phyloP scores from a whole-genome alignment of 2,113 vertebrate species.

The Zonotrichia leucophrys region DNA sequence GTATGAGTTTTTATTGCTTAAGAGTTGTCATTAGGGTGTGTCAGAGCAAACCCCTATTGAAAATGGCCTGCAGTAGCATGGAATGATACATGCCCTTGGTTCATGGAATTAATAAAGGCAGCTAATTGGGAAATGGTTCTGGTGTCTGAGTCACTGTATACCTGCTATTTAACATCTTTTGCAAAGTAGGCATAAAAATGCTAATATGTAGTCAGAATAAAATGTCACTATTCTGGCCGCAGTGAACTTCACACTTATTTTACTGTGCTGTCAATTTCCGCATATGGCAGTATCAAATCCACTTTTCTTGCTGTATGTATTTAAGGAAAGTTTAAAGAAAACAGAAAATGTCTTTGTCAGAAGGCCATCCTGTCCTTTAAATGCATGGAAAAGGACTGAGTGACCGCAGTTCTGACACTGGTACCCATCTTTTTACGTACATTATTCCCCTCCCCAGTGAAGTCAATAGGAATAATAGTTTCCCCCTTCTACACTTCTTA shows the following conservation, averaged over 20 bases:
- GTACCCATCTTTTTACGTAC: background rate
- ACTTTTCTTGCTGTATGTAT: background rate
- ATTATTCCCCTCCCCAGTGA: background rate
- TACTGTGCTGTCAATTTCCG: background rate
- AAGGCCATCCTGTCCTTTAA: background rate
- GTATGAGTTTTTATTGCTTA: background rate
- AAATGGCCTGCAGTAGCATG: background rate
- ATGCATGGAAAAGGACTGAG: background rate
- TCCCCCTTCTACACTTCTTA: background rate
- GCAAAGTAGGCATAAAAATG: slow-evolving; percentile 27
- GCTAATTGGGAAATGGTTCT: background rate
- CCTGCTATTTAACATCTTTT: background rate
- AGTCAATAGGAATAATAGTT: background rate
- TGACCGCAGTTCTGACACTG: background rate
- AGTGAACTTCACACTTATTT: background rate
- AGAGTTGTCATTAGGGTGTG: background rate
- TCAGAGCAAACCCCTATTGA: background rate
- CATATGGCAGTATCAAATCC: background rate
- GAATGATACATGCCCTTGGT: background rate
- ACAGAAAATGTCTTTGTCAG: background rate
- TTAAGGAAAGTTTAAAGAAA: background rate
- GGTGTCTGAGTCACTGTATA: background rate
- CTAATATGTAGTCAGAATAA: background rate
- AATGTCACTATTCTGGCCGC: background rate
- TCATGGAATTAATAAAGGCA: background rate